phyloP scores from a whole-genome alignment of 35 echinoderm and acorn worm genomes.

The Amphiura filiformis region DNA sequence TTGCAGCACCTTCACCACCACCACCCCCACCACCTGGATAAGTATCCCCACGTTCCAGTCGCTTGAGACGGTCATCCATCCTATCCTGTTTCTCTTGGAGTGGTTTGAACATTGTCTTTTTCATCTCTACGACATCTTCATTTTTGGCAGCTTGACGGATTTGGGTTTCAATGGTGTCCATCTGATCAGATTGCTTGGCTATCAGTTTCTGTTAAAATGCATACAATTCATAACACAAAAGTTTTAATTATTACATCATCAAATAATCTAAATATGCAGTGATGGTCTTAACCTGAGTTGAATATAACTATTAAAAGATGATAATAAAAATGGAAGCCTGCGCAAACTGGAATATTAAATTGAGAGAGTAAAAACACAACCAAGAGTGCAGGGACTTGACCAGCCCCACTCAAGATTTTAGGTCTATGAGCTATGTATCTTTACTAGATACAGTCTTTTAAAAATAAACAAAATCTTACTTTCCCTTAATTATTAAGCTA shows the following conservation, averaged over 20 bases:
- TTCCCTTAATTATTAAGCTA: no score
- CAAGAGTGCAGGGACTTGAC: no score
- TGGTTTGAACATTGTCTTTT: constrained; percentile 20
- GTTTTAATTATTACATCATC: background rate
- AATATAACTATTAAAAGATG: no score
- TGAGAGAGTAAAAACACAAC: no score
- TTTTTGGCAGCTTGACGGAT: background rate
- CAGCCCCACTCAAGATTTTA: no score
- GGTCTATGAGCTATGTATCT: no score
- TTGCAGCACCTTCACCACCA: background rate
- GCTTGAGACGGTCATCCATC: background rate
- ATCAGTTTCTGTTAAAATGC: background rate
- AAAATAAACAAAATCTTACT: no score
- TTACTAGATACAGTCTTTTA: no score
- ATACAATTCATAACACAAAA: background rate
- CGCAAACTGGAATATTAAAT: no score
- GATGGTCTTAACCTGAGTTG: no score
- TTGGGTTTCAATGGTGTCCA: background rate
- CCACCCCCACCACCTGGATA: background rate
- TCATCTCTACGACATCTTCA: background rate
- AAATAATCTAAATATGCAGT: no score
- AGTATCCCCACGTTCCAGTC: background rate
- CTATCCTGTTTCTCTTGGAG: constrained; percentile 5
- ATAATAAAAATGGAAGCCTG: no score
- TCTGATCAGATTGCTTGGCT: background rate